A percentile compares a stretch with the other conserved stretches of the same genome.
These are phyloP conservation scores for Vidua chalybeata DNA, from an alignment of 2,113 vertebrate species.

Conservation along the genomic window DNA sequence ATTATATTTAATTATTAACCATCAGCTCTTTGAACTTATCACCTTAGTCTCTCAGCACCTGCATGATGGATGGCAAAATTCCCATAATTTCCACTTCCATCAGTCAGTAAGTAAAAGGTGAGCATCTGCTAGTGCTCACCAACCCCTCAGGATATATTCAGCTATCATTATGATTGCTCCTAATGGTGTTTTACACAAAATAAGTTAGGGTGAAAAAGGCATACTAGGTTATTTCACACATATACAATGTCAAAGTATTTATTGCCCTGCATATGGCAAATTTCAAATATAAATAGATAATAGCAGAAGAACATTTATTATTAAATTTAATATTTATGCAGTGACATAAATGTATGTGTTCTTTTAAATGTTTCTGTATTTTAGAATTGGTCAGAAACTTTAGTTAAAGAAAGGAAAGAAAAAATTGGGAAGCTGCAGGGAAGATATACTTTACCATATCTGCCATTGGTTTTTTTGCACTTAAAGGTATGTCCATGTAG, in stretches of 20 bases:
- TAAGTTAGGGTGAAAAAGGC: conserved; percentile 19
- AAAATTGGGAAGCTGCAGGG: background rate
- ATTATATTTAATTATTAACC: conserved; percentile 64
- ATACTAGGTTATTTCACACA: conserved; percentile 3
- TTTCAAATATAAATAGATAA: conserved; percentile 23
- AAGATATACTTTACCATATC: background rate
- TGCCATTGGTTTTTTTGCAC: rapidly evolving
- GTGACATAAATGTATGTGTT: background rate
- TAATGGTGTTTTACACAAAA: conserved; percentile 50
- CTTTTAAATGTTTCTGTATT: background rate
- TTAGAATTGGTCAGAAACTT: background rate
- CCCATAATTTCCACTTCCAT: conserved; percentile 46
- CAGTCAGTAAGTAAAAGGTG: conserved; percentile 55
- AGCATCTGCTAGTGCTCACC: conserved; percentile 39
- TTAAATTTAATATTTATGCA: conserved; percentile 19
- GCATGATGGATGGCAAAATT: conserved; percentile 37
- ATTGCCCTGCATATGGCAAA: background rate
- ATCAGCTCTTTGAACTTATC: conserved; percentile 64
- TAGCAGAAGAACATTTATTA: background rate
- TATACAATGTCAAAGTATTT: conserved; percentile 33
- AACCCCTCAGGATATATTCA: background rate
- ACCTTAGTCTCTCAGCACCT: conserved; percentile 49
- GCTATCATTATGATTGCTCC: conserved; percentile 5
- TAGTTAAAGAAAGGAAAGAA: background rate
- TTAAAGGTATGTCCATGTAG: background rate